Base-by-base conservation (phyloP, 2,888 invertebrate species). In the Drosophila dives region DNA sequence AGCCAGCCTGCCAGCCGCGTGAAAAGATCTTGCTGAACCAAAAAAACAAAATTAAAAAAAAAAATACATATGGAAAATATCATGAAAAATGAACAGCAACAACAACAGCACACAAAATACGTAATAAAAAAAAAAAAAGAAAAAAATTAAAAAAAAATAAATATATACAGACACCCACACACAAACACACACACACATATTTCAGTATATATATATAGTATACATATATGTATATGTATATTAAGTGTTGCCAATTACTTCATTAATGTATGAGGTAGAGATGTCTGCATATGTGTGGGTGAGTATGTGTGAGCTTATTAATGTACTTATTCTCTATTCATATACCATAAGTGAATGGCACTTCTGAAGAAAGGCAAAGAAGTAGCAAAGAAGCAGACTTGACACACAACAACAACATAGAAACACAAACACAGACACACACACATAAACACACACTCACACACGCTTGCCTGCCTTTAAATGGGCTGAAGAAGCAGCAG, bases 251-350 rank as follows among this genome's bases (percentile, higher is more conserved):
- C 90, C 87, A 90, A 87, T 87, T 87, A 87, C 87, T 87, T 87
- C 89, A 87, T 87, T 90, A 87, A 82, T 85, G 85, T 87, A 89
- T 89, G 86, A 83, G 86, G 83, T 90, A 86, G 84, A 88, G 86
- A 88, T 90, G 89, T 90, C 90, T 86, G 86, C 86, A 89, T 88
- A 89, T 86, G 86, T 88, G 89, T 88, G 86, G 88, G 90, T 90
- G 89, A 90, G 86, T 86, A 88, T 86, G 86, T 87, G 90, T 88
- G 90, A 86, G 86, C 86, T 86, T 86, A 86, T 86, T 86, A 90
- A 89, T 80, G 66, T 75, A 75, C 80, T 70, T 80, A 80, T 77
- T 78, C 82, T 78, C 81, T 84, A 81, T 86, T 80, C 80, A 82
- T 84, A 82, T 83, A 83, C 55, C 74, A 77, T 81, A 85, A 85